phyloP scores from a whole-genome alignment of 2,113 vertebrate genomes.

The Sclerurus mexicanus region DNA sequence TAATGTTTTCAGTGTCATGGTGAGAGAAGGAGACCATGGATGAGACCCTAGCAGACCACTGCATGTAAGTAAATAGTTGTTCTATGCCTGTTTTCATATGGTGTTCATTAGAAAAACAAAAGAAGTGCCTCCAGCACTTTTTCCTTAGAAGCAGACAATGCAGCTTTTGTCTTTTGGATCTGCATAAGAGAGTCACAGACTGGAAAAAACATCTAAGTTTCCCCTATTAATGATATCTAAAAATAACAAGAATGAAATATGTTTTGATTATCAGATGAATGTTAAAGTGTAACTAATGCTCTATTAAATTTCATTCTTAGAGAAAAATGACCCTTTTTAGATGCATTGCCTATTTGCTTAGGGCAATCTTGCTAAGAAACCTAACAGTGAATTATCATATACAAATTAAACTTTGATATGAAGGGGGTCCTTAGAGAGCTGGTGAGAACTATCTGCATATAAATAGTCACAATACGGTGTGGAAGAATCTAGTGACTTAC shows the following conservation, averaged over 20 bases:
- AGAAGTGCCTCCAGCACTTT: slow-evolving; percentile 44
- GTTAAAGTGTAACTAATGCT: neutral
- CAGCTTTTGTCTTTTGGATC: slow-evolving; percentile 49
- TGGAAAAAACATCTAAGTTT: slow-evolving; percentile 18
- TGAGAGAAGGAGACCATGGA: neutral
- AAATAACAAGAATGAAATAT: slow-evolving; percentile 39
- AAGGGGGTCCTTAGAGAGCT: neutral
- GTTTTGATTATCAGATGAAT: slow-evolving; percentile 34
- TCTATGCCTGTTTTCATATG: slow-evolving; percentile 41
- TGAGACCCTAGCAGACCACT: neutral
- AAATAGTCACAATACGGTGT: neutral
- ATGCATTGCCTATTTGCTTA: slow-evolving; percentile 5
- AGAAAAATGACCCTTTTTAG: slow-evolving; percentile 9
- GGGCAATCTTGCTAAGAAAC: neutral
- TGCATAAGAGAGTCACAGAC: neutral
- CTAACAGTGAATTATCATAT: slow-evolving; percentile 6
- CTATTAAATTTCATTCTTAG: neutral
- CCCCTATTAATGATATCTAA: slow-evolving; percentile 34
- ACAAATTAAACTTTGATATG: slow-evolving; percentile 57
- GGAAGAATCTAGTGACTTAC: neutral
- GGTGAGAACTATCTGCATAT: slow-evolving; percentile 12
- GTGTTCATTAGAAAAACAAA: slow-evolving; percentile 52
- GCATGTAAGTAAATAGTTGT: slow-evolving; percentile 30
- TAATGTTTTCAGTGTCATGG: neutral
- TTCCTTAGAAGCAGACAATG: slow-evolving; percentile 40